Base-by-base conservation (phyloP, 2,113 vertebrate genomes). In the Vireo altiloquus region DNA sequence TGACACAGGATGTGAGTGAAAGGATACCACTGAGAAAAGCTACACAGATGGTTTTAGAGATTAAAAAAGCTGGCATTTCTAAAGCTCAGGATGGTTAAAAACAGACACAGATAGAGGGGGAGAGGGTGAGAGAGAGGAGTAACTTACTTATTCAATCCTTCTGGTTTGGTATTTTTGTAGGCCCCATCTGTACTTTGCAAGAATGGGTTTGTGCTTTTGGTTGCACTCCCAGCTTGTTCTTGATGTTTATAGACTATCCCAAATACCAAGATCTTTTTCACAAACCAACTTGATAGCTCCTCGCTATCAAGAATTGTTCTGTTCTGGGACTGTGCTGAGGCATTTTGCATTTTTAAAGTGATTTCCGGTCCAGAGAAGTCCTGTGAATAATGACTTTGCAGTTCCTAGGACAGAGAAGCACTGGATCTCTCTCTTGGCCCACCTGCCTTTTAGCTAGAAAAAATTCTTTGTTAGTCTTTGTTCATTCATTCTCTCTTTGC, bases 201-300 rank as follows among this genome's bases (percentile, higher is more conserved):
- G 75, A 92, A 93, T 81, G 65, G 37, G 18, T 87, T 93, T 94
- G 90, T 94, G 79, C 56, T 96, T 93, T 95, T 92, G 90, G 76
- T 96, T 94, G 64, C 59, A 40, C 54, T 96, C 80, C 49, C 80
- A 92, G 52, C n/a, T 92, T 88, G 40, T 81, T 95, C 59, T 71
- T 53, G 40, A 60, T 95, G 95, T 94, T 94, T 87, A 89, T 68
- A 86, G 82, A 86, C 92, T 90, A 89, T 50, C 61, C 56, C 79
- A 94, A 76, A 65, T 87, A 61, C 79, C 61, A 84, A 50, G 44
- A 37, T 88, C 46, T 63, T 80, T 72, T 82, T 71, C 89, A 76
- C 69, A 89, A 89, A 96, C 40, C 85, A 92, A 92, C 39, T 37
- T 93, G 85, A 59, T 83, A 78, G 56, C 52, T 93, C 52, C 56